Conservation (phyloP, 2,113 vertebrate genomes). For the Oplegnathus fasciatus region DNA sequence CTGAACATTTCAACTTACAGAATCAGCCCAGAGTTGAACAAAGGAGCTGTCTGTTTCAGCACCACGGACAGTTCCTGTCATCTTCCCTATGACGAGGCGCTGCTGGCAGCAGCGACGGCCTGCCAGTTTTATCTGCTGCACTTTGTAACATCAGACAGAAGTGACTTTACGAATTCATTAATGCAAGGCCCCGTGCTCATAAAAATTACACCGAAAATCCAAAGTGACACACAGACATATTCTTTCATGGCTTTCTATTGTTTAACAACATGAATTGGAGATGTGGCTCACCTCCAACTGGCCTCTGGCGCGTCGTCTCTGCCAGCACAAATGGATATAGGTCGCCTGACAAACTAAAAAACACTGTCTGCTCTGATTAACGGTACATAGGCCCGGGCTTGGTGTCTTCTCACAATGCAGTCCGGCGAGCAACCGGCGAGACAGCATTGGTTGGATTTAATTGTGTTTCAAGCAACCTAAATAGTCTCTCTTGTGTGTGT, state of each 20-base stretch:
- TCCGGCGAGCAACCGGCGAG: background rate
- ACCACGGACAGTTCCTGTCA: constrained; percentile 78
- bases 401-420: background rate
- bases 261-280: constrained; percentile 30
- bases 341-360: constrained; percentile 44
- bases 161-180: constrained; percentile 61
- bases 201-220: constrained; percentile 9
- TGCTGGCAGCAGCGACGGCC: constrained; percentile 47
- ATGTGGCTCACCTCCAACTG: constrained; percentile 63
- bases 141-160: constrained; percentile 56
- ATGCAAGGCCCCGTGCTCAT: background rate
- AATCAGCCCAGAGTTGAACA: constrained; percentile 58
- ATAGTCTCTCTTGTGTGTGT: background rate
- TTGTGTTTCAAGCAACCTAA: constrained; percentile 13
- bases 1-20: constrained; percentile 37
- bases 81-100: constrained; percentile 50
- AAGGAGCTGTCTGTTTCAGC: constrained; percentile 73
- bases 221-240: constrained; percentile 28
- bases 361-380: constrained; percentile 23
- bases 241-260: constrained; percentile 1
- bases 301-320: constrained; percentile 42
- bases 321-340: constrained; percentile 47
- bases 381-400: background rate
- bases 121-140: constrained; percentile 64
- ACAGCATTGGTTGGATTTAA: background rate